Evolutionary conservation across 2,797 vertebrate species (phyloP).

Genomic region (Momotus momota): DNA sequence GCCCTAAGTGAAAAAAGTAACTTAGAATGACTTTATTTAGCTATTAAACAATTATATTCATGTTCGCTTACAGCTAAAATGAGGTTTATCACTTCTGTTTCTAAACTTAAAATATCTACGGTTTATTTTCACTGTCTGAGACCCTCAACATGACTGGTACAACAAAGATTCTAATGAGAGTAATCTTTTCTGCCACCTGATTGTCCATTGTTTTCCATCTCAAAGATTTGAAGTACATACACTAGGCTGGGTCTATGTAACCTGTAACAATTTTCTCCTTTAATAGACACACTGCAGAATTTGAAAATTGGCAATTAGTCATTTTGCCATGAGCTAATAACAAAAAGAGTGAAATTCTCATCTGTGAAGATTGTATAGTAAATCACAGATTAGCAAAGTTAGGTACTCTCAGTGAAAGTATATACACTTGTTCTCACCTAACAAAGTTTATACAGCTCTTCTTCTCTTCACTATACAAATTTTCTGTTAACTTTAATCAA

Average conservation of each 20-base stretch:
- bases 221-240: conserved; percentile 32
- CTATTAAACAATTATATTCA: conserved; percentile 49
- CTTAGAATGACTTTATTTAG: conserved; percentile 29
- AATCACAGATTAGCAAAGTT: conserved; percentile 12
- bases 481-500: not conserved
- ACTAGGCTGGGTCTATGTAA: not conserved
- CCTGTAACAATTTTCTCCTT: conserved; percentile 48
- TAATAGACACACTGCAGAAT: conserved; percentile 27
- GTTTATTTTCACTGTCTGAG: conserved; percentile 19
- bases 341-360: conserved; percentile 5
- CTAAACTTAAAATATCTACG: conserved; percentile 25
- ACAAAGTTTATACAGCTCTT: not conserved
- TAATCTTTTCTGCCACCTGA: conserved; percentile 22
- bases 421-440: not conserved
- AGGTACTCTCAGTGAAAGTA: not conserved
- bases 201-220: conserved; percentile 22
- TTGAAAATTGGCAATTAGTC: conserved; percentile 45
- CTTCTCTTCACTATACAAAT: not conserved
- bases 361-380: not conserved
- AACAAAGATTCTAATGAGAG: conserved; percentile 29
- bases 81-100: conserved; percentile 31
- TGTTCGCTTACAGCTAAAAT: not conserved
- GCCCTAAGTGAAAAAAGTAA: conserved; percentile 26
- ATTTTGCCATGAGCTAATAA: conserved; percentile 36
- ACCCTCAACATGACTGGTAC: not conserved